Conservation (phyloP, 2,113 vertebrate species). For the Anhinga anhinga region DNA sequence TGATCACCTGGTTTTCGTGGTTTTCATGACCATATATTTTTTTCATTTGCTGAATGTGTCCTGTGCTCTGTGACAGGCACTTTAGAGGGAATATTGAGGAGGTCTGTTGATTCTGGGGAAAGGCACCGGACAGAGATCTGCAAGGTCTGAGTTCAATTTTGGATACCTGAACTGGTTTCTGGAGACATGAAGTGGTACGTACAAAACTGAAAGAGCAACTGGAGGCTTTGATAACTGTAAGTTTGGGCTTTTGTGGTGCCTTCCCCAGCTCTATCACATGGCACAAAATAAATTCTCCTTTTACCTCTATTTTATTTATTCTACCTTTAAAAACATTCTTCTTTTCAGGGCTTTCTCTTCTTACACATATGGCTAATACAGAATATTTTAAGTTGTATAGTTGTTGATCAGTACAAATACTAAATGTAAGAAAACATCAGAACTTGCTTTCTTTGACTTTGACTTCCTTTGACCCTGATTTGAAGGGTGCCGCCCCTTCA, state of each 20-base stretch:
- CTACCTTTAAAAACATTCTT: neutral
- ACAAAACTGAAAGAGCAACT: neutral
- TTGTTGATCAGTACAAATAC: neutral
- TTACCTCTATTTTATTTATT: neutral
- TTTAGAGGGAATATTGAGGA: neutral
- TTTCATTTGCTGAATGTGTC: neutral
- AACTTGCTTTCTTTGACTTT: neutral
- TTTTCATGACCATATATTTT: accelerated
- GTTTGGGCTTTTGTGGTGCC: neutral
- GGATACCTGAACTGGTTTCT: neutral
- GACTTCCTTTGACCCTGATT: no score
- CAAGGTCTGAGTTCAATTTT: neutral
- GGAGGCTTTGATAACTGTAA: neutral
- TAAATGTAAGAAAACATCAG: neutral
- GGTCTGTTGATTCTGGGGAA: neutral
- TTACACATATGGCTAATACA: accelerated
- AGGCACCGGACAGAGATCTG: neutral
- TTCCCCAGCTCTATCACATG: neutral
- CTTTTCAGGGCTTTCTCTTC: neutral
- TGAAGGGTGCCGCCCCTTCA: no score
- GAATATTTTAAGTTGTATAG: neutral
- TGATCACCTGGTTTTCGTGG: neutral
- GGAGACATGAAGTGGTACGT: neutral
- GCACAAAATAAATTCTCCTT: neutral
- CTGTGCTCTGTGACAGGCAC: neutral